phyloP scores from a whole-genome alignment of 2,113 vertebrate species.

The Nematolebias whitei region DNA sequence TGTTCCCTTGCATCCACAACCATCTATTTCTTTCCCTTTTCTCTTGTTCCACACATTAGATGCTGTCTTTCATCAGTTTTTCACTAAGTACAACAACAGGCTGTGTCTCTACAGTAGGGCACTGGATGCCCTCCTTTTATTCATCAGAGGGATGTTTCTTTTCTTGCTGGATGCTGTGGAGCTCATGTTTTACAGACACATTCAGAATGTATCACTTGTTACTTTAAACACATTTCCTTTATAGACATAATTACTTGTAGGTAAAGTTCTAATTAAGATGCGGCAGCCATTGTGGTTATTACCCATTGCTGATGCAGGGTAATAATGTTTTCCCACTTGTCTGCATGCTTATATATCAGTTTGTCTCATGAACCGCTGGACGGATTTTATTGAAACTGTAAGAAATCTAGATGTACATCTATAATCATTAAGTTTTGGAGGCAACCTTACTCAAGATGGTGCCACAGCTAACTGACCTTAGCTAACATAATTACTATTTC shows the following conservation, averaged over 20 bases:
- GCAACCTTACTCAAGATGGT: no score
- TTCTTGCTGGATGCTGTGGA: conserved; percentile 18
- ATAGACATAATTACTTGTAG: conserved; percentile 13
- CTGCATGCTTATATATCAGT: no score
- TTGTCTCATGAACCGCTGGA: no score
- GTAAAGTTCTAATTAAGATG: conserved; percentile 22
- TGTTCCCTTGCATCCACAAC: conserved; percentile 9
- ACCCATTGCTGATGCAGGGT: no score
- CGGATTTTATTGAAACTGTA: no score
- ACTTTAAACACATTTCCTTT: conserved; percentile 15
- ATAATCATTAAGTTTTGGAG: no score
- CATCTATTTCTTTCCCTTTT: neutral
- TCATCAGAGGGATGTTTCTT: conserved; percentile 49
- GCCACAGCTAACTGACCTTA: no score
- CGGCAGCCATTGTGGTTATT: conserved; percentile 7
- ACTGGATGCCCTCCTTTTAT: conserved; percentile 18
- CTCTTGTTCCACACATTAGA: conserved; percentile 24
- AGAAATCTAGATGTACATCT: no score
- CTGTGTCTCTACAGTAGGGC: conserved; percentile 35
- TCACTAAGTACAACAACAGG: conserved; percentile 19
- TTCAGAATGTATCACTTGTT: conserved; percentile 17
- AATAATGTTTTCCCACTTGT: no score
- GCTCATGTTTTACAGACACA: neutral
- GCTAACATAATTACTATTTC: no score
- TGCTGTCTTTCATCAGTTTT: no score